A percentile compares a stretch with the other conserved stretches of the same genome.
These are phyloP conservation scores for Nanorana parkeri DNA, from an alignment of 2,113 vertebrate genomes.

Conservation along the genomic window DNA sequence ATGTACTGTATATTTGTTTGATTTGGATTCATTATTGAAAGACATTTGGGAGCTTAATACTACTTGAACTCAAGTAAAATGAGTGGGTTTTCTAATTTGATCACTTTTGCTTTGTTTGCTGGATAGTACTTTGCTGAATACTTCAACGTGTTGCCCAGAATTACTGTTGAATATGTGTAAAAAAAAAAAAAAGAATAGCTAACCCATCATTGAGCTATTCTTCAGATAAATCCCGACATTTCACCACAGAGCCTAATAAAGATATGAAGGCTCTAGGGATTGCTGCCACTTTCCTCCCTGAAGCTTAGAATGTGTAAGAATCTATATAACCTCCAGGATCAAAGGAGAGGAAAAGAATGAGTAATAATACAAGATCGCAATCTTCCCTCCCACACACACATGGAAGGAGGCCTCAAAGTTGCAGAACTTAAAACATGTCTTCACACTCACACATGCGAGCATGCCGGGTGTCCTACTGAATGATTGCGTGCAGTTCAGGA, in stretches of 20 bases:
- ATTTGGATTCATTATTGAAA: too few relatives aligned
- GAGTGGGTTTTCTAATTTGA: too few relatives aligned
- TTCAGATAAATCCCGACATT: not conserved
- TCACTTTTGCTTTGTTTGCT: too few relatives aligned
- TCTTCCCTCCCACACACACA: constrained; percentile 37
- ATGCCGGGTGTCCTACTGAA: not conserved
- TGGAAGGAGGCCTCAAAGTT: not conserved
- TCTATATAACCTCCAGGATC: not conserved
- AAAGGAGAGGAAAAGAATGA: constrained; percentile 4
- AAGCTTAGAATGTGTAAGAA: too few relatives aligned
- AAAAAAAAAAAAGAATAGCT: too few relatives aligned
- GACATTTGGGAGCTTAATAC: too few relatives aligned
- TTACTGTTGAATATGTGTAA: too few relatives aligned
- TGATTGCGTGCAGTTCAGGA: not conserved
- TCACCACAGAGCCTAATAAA: not conserved
- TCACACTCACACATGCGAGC: constrained; percentile 7
- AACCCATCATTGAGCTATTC: too few relatives aligned
- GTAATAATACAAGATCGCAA: not conserved
- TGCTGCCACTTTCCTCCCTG: not conserved
- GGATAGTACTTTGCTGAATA: too few relatives aligned
- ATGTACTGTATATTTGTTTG: too few relatives aligned
- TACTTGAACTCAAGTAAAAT: too few relatives aligned
- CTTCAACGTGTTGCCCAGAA: too few relatives aligned
- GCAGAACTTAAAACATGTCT: not conserved
- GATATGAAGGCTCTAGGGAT: not conserved